Conservation (phyloP, 2,113 vertebrate genomes). For the Pluvialis apricaria region DNA sequence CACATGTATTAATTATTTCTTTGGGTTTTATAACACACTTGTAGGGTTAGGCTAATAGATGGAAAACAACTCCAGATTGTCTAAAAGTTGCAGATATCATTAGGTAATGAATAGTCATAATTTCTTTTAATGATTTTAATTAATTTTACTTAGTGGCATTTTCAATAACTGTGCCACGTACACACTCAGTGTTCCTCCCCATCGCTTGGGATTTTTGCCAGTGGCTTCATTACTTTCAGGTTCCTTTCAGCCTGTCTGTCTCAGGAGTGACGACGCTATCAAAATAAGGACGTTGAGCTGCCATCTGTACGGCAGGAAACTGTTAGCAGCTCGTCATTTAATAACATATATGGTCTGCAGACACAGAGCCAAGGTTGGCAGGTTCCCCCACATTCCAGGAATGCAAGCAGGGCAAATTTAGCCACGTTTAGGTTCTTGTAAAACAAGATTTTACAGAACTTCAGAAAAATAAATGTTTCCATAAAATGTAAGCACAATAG, state of each 20-base stretch:
- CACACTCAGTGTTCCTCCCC: background rate
- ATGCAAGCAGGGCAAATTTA: background rate
- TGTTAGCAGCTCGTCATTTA: background rate
- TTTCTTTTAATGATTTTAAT: constrained; percentile 19
- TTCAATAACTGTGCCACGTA: background rate
- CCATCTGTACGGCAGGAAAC: background rate
- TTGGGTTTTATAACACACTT: background rate
- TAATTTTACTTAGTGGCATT: constrained; percentile 30
- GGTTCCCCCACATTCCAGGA: background rate
- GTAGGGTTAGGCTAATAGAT: background rate
- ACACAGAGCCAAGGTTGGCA: background rate
- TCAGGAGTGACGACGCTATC: background rate
- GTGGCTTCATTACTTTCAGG: background rate
- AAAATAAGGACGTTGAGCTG: background rate
- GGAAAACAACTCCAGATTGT: background rate
- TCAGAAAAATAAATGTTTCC: background rate
- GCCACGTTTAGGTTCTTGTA: background rate
- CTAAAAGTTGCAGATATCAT: background rate
- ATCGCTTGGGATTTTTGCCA: constrained; percentile 2
- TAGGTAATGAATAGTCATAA: background rate
- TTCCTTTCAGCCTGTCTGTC: background rate
- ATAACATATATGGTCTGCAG: background rate
- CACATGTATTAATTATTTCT: background rate
- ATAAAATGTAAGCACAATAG: background rate
- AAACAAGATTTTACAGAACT: background rate